Evolutionary conservation across 2,113 vertebrate species (phyloP).

Genomic region (Phrynocephalus versicolor): DNA sequence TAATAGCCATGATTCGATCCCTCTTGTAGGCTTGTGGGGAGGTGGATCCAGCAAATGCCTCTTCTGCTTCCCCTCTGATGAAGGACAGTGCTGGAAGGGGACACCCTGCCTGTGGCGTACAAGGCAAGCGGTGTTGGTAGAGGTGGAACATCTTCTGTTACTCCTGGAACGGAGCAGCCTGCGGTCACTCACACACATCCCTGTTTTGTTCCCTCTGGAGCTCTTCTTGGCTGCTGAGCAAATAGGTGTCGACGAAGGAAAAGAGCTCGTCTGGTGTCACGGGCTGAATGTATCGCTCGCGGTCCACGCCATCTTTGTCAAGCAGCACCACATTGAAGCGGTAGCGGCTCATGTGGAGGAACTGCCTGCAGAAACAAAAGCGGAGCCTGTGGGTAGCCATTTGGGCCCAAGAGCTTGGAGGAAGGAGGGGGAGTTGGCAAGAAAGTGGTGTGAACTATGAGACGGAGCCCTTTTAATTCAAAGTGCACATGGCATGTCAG

Average conservation of each 20-base stretch:
- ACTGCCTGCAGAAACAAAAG: conserved; percentile 76
- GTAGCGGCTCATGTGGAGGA: conserved; percentile 82
- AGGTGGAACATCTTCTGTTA: accelerated
- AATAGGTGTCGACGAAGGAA: conserved; percentile 85
- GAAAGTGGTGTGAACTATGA: background rate
- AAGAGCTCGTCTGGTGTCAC: conserved; percentile 87
- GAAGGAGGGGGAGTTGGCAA: too few species aligned
- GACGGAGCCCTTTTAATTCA: background rate
- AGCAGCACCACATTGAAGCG: conserved; percentile 92
- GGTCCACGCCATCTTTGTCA: conserved; percentile 86
- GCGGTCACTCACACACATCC: conserved; percentile 85
- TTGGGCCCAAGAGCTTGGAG: background rate
- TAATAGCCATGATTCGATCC: too few species aligned
- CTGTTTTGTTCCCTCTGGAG: conserved; percentile 70
- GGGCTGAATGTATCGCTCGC: conserved; percentile 88
- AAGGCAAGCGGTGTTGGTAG: background rate
- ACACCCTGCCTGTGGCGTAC: accelerated
- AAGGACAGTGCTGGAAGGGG: conserved; percentile 38
- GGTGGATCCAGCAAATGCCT: conserved; percentile 1
- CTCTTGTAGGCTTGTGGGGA: background rate
- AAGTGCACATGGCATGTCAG: background rate
- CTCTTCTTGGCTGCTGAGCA: conserved; percentile 83
- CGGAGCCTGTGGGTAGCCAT: too few species aligned
- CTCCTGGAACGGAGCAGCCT: conserved; percentile 30
- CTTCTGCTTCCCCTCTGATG: conserved; percentile 18